Percentiles rank a stretch among this genome's conserved stretches.
Conservation (phyloP, 2,113 vertebrate genomes). For the Zapus hudsonius region DNA sequence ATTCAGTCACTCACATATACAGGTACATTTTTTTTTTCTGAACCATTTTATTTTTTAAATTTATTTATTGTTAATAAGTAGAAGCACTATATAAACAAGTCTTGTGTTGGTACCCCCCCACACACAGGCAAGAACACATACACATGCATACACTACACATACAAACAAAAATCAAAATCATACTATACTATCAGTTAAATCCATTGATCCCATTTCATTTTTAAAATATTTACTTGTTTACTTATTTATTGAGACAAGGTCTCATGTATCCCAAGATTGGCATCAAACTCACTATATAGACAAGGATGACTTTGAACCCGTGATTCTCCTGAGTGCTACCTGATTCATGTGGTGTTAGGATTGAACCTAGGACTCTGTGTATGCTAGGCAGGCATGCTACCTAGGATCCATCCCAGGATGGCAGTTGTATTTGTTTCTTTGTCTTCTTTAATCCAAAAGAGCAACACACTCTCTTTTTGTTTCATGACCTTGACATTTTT, state of each 20-base stretch:
- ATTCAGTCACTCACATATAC: not conserved
- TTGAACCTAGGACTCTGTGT: not conserved
- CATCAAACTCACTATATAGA: not conserved
- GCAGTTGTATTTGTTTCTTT: constrained; percentile 1
- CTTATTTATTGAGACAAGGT: not conserved
- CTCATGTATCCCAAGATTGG: not conserved
- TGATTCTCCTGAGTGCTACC: not conserved
- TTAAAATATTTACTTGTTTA: not conserved
- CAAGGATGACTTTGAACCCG: not conserved
- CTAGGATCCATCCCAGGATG: not conserved
- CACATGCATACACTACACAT: too few species aligned
- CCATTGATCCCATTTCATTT: not conserved
- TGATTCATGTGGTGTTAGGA: not conserved
- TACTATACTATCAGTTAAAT: not conserved
- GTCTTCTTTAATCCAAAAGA: constrained; percentile 14
- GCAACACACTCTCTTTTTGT: constrained; percentile 20
- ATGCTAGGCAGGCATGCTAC: not conserved
- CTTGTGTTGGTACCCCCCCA: too few species aligned
- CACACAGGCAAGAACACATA: too few species aligned
- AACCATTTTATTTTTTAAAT: not conserved
- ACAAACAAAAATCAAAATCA: too few species aligned
- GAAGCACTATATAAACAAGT: too few species aligned
- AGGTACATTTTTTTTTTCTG: not conserved
- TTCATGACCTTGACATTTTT: constrained; percentile 35
- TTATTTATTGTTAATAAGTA: too few species aligned